These are phyloP conservation scores for Lottia gigantea DNA, from an alignment of 2,888 invertebrate genomes.

Conservation along the genomic window DNA sequence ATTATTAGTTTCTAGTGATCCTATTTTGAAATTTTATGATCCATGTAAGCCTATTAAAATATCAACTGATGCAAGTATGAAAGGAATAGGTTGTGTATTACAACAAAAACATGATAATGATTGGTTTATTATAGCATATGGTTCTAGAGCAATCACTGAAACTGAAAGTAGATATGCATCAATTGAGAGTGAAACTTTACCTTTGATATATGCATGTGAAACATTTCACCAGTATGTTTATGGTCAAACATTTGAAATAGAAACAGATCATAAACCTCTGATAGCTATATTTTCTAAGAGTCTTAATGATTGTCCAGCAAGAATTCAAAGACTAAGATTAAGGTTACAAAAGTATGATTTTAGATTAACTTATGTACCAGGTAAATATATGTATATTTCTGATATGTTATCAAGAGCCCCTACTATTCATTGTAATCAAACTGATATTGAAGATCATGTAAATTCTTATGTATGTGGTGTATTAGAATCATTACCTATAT, in stretches of 20 bases:
- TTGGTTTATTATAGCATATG: slow-evolving; percentile 24
- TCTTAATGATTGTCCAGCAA: too few relatives aligned
- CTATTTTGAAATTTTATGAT: slow-evolving; percentile 23
- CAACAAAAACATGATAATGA: slow-evolving; percentile 20
- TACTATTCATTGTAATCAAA: not conserved
- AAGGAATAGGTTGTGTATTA: slow-evolving; percentile 23
- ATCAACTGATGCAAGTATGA: slow-evolving; percentile 16
- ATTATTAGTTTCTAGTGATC: not conserved
- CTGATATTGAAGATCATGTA: too few relatives aligned
- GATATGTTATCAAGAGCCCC: slow-evolving; percentile 14
- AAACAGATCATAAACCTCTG: slow-evolving; percentile 27
- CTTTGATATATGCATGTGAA: slow-evolving; percentile 25
- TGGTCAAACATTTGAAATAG: slow-evolving; percentile 22
- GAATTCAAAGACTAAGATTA: too few relatives aligned
- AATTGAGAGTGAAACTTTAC: slow-evolving; percentile 24
- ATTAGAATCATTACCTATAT: not conserved
- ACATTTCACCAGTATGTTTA: slow-evolving; percentile 25
- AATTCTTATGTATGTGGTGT: slow-evolving; percentile 12
- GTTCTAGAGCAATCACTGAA: slow-evolving; percentile 22
- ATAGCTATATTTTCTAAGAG: too few relatives aligned
- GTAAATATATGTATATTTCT: slow-evolving; percentile 18
- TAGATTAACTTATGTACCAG: slow-evolving; percentile 12
- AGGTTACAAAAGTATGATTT: slow-evolving; percentile 19
- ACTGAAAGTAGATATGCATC: slow-evolving; percentile 23
- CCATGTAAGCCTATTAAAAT: slow-evolving; percentile 18